phyloP scores from a whole-genome alignment of 1,140 invertebrate genomes.

The Arctopsyche grandis region DNA sequence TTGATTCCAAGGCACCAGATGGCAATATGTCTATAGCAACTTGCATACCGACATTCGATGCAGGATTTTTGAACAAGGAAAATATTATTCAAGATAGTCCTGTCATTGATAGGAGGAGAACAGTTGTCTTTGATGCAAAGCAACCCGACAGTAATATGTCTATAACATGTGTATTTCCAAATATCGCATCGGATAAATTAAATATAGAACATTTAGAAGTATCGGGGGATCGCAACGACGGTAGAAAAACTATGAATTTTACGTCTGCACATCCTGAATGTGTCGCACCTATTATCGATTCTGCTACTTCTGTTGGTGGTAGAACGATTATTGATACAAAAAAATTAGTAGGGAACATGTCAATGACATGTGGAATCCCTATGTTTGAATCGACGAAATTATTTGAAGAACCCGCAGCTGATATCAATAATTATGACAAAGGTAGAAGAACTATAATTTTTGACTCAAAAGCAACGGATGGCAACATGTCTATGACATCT shows the following conservation, averaged over 20 bases:
- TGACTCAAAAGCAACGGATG: not conserved
- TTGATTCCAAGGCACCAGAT: slow-evolving; percentile 15
- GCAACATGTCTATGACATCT: slow-evolving; percentile 41
- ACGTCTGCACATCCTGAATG: no score
- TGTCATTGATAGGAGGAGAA: slow-evolving; percentile 31
- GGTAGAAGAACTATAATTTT: slow-evolving; percentile 35
- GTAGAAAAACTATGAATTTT: no score
- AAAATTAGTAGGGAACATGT: no score
- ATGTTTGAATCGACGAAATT: no score
- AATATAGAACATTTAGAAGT: no score
- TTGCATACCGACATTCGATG: not conserved
- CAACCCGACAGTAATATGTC: slow-evolving; percentile 28
- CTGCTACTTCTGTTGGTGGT: no score
- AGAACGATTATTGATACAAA: no score
- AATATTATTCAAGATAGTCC: not conserved
- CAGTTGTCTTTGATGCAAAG: slow-evolving; percentile 32
- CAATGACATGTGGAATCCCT: not conserved
- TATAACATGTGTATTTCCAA: slow-evolving; percentile 15
- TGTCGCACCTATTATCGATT: no score
- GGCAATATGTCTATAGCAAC: slow-evolving; percentile 38
- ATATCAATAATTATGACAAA: no score
- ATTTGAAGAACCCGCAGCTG: no score
- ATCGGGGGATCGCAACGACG: no score
- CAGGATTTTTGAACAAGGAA: not conserved
- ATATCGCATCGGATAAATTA: not conserved